Conservation (phyloP, 2,113 vertebrate genomes). For the Oxygymnocypris stewartii region DNA sequence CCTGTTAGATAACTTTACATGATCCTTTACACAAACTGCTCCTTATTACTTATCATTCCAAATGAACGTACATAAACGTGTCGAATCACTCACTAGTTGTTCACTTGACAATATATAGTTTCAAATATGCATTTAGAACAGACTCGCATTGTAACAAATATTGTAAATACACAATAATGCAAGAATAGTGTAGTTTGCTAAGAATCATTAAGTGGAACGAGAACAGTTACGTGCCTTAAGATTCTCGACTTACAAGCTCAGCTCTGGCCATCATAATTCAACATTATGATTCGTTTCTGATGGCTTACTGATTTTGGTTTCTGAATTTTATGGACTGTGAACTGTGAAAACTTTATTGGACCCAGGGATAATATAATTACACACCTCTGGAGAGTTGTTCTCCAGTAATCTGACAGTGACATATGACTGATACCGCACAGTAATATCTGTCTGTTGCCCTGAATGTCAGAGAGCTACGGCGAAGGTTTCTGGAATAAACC, state of each 20-base stretch:
- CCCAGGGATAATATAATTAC: slow-evolving; percentile 65
- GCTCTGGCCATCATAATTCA: slow-evolving; percentile 57
- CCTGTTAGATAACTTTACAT: background rate
- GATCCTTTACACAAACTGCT: background rate
- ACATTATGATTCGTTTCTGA: slow-evolving; percentile 64
- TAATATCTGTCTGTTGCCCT: slow-evolving; percentile 3
- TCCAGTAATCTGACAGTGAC: slow-evolving; percentile 51
- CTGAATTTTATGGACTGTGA: slow-evolving; percentile 53
- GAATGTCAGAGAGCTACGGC: background rate
- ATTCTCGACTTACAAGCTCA: slow-evolving; percentile 31
- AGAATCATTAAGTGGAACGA: background rate
- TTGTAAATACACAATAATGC: background rate
- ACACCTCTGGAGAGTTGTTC: slow-evolving; percentile 64
- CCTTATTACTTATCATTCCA: background rate
- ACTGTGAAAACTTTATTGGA: slow-evolving; percentile 64
- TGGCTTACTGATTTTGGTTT: slow-evolving; percentile 56
- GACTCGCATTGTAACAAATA: background rate
- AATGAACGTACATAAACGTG: background rate
- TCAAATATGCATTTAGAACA: background rate
- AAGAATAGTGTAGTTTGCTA: background rate
- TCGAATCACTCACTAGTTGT: background rate
- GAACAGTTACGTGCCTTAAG: background rate
- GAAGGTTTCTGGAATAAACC: background rate
- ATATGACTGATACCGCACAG: slow-evolving; percentile 44
- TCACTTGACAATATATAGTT: background rate